phyloP scores from a whole-genome alignment of 2,113 vertebrate genomes.

The Nerophis ophidion region DNA sequence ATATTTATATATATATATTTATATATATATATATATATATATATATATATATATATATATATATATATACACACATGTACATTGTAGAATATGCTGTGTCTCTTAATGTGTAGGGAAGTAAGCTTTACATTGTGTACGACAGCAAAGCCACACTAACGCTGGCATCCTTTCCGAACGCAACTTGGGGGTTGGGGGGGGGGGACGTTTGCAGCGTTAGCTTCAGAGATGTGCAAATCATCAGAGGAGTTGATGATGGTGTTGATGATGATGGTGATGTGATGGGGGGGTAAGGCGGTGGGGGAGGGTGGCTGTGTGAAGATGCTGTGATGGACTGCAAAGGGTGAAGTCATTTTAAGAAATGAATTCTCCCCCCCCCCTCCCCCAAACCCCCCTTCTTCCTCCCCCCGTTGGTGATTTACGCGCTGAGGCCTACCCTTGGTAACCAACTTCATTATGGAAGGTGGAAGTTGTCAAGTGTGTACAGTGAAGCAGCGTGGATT shows the following conservation, averaged over 20 bases:
- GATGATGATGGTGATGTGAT: constrained; percentile 14
- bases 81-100: no score
- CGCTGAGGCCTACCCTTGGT: constrained; percentile 8
- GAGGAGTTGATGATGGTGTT: constrained; percentile 8
- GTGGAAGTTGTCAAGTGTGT: constrained; percentile 39
- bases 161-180: no score
- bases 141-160: no score
- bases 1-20: no score
- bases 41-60: no score
- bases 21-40: no score
- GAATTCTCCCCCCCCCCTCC: constrained; percentile 10
- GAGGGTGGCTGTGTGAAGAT: constrained; percentile 21
- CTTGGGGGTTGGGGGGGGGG: no score
- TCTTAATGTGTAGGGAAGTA: no score
- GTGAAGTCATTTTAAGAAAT: constrained; percentile 5
- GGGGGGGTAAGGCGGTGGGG: neutral
- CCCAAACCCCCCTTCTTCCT: constrained; percentile 18
- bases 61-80: no score
- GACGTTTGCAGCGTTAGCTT: no score
- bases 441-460: constrained; percentile 35
- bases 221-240: neutral
- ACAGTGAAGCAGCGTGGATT: constrained; percentile 27
- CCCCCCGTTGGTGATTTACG: constrained; percentile 9
- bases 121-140: no score
- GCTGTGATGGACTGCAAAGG: constrained; percentile 1